Evolutionary conservation across 2,888 invertebrate genomes (phyloP).

Genomic region (Tenthredo scrophulariae): DNA sequence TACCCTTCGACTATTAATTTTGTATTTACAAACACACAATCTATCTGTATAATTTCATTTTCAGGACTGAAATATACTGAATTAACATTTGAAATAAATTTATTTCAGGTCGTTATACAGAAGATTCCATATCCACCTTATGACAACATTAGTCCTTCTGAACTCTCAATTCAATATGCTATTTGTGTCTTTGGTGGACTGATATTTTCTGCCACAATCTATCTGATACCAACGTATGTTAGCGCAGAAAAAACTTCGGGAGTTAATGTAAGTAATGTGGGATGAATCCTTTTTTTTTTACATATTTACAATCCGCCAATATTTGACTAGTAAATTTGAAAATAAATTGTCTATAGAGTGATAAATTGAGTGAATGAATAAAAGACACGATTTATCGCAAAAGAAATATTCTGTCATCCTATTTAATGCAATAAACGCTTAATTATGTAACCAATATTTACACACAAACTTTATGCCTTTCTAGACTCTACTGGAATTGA

Average conservation of each 20-base stretch:
- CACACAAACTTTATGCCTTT: slow-evolving; percentile 29
- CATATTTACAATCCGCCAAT: not conserved
- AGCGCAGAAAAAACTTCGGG: slow-evolving; percentile 74
- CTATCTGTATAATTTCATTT: not conserved
- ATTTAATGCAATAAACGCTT: not conserved
- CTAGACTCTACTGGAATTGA: slow-evolving; percentile 74
- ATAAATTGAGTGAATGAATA: not conserved
- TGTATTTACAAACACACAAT: not conserved
- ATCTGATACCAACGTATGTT: slow-evolving; percentile 70
- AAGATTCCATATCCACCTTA: slow-evolving; percentile 75
- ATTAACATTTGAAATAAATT: not conserved
- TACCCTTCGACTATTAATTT: not conserved
- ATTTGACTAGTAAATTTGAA: not conserved
- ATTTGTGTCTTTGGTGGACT: slow-evolving; percentile 67
- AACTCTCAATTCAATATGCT: slow-evolving; percentile 62
- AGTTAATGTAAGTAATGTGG: slow-evolving; percentile 69
- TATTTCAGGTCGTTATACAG: slow-evolving; percentile 70
- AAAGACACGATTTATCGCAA: not conserved
- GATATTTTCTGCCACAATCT: slow-evolving; percentile 71
- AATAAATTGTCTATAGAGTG: not conserved
- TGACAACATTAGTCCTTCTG: slow-evolving; percentile 64
- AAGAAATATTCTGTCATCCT: not conserved
- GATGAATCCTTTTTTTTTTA: not conserved
- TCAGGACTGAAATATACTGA: not conserved
- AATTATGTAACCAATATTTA: slow-evolving; percentile 7